These are phyloP conservation scores for Chironex yamaguchii DNA, from an alignment of 30 jellyfish, hydroid and myxozoan genomes.

Conservation along the genomic window DNA sequence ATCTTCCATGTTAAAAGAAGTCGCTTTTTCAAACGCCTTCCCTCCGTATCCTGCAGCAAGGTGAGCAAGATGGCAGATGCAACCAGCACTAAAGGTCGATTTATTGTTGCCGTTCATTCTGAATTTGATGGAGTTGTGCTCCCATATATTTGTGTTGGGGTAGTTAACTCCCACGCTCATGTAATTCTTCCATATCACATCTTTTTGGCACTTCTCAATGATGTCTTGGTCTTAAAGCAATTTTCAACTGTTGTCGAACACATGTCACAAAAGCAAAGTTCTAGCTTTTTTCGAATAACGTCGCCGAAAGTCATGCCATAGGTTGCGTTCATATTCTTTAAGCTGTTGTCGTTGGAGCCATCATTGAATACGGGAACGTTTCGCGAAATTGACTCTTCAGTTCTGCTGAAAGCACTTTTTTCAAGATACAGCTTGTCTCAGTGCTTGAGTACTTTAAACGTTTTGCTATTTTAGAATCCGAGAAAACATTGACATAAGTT, in stretches of 20 bases:
- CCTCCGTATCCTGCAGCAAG: constrained; percentile 54
- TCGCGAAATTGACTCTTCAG: too few relatives aligned
- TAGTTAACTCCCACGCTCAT: constrained; percentile 64
- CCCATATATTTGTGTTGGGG: constrained; percentile 68
- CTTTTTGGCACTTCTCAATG: too few relatives aligned
- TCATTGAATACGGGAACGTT: too few relatives aligned
- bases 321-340: constrained; percentile 71
- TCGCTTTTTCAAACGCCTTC: constrained; percentile 35
- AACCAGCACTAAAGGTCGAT: constrained; percentile 64
- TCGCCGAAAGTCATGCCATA: constrained; percentile 57
- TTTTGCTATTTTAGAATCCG: too few relatives aligned
- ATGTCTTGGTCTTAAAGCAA: too few relatives aligned
- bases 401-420: too few relatives aligned
- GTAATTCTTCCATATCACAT: too few relatives aligned
- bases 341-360: constrained; percentile 85
- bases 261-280: constrained; percentile 62
- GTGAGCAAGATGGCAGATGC: constrained; percentile 85
- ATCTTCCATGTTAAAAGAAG: constrained; percentile 54
- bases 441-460: too few relatives aligned
- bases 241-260: too few relatives aligned
- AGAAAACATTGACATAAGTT: too few relatives aligned
- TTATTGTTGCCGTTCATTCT: constrained; percentile 25
- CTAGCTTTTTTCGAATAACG: constrained; percentile 24
- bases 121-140: constrained; percentile 52
- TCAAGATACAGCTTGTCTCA: too few relatives aligned